phyloP scores from a whole-genome alignment of 1,140 invertebrate genomes.

The Drosophila biarmipes region DNA sequence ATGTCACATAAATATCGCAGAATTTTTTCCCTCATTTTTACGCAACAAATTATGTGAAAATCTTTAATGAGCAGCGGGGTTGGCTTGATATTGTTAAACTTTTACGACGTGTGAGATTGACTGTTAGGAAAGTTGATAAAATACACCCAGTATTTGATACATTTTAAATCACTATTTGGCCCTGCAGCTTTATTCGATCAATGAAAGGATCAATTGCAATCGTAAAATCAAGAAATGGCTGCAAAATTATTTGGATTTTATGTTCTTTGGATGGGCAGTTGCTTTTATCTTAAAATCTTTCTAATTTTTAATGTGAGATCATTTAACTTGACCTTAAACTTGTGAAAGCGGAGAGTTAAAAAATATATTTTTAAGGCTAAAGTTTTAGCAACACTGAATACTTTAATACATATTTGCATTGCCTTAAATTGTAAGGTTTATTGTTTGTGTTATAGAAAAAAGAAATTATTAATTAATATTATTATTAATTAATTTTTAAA shows the following conservation, averaged over 20 bases:
- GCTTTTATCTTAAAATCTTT: neutral
- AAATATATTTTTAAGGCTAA: too few species aligned
- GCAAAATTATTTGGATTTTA: neutral
- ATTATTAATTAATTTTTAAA: too few species aligned
- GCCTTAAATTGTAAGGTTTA: too few species aligned
- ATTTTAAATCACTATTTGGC: neutral
- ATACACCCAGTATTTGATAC: neutral
- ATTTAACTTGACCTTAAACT: neutral
- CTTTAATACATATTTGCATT: neutral
- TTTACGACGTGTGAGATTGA: conserved; percentile 68
- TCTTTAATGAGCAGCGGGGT: conserved; percentile 53
- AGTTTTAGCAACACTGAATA: neutral
- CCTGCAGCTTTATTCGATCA: conserved; percentile 11
- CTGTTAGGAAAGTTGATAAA: conserved; percentile 25
- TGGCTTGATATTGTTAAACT: conserved; percentile 52
- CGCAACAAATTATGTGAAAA: conserved; percentile 74
- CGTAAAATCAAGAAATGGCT: neutral
- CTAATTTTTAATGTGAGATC: neutral
- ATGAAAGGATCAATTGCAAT: conserved; percentile 25
- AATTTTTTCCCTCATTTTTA: conserved; percentile 59
- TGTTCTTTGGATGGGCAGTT: neutral
- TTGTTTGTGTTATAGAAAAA: too few species aligned
- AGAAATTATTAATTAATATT: too few species aligned
- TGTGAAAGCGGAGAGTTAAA: neutral
- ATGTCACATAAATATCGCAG: conserved; percentile 76